A percentile compares a stretch with the other conserved stretches of the same genome.
These are phyloP conservation scores for Pachyuromys duprasi DNA, from an alignment of 2,797 vertebrate genomes.

Conservation along the genomic window DNA sequence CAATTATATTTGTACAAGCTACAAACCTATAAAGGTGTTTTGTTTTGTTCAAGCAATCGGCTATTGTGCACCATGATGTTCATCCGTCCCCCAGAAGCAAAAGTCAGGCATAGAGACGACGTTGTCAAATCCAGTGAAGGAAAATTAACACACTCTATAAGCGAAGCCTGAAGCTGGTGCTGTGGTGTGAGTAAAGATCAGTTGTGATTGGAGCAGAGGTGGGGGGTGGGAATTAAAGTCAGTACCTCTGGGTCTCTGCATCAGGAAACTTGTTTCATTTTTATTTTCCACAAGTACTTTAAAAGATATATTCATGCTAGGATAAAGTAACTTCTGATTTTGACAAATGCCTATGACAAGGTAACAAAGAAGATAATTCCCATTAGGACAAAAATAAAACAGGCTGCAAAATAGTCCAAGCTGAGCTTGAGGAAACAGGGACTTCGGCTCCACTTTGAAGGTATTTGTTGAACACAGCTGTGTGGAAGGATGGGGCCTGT, in stretches of 20 bases:
- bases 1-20: neutral
- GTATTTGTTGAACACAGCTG: neutral
- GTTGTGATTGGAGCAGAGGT: neutral
- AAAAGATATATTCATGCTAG: neutral
- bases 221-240: neutral
- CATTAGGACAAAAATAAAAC: neutral
- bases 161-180: neutral
- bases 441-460: neutral
- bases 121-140: neutral
- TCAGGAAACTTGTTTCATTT: neutral
- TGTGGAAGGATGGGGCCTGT: neutral
- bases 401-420: neutral
- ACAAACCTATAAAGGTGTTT: neutral
- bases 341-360: neutral
- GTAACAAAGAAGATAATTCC: neutral
- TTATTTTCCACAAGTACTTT: constrained; percentile 23
- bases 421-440: neutral
- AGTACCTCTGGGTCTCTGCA: neutral
- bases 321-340: neutral
- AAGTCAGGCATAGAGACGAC: neutral
- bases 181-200: too few species aligned
- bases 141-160: neutral
- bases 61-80: neutral
- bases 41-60: neutral
- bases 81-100: neutral